Evolutionary conservation across 2,888 invertebrate species (phyloP), one percentile per base, ranked within the genome.

Genomic region (Metallyticus violacea): DNA sequence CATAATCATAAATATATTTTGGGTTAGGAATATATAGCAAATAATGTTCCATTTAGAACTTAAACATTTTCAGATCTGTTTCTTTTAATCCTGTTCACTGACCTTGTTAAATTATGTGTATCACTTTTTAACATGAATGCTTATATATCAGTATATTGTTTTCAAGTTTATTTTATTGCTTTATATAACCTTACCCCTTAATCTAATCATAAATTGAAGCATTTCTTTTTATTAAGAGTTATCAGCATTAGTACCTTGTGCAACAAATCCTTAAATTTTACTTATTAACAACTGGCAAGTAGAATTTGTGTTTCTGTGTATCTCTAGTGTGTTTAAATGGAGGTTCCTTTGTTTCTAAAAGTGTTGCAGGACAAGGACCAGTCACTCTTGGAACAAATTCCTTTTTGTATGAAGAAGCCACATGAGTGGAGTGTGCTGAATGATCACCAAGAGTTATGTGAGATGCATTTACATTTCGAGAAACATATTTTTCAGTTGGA

Each of bases 261-360:
- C 22, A 62, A 22, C 40, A 15, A 15, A 62, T 62, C 3, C 15
- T 15, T 62, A 15, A 62, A 22, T 62, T 62, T 62, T 62, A 62
- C 22, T 62, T 62, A 62, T 28, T 81, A 28, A 94, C 93, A 91
- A 95, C 94, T 2, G 96, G 94, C 91, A 96, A 94, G 91, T 97
- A 97, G 91, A 97, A 97, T 91, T 96, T 97, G 91, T 97, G 97
- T 90, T 96, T 95, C 89, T 95, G 96, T 15, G 97, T 96, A 91
- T 97, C 96, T 88, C 97, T 94, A 29, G 97, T 97, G 90, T 97
- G 97, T 91, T 96, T 96, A 92, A 95, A 97, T 26, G 96, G 96
- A 86, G 96, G 95, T 88, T 94, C 94, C 81, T 90, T 89, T 77
- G 95, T 93, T 90, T 97, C 96, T 86, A 97, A 93, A 88, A 97